Evolutionary conservation across 2,113 vertebrate species (phyloP).

Genomic region (Bubo blakistoni): DNA sequence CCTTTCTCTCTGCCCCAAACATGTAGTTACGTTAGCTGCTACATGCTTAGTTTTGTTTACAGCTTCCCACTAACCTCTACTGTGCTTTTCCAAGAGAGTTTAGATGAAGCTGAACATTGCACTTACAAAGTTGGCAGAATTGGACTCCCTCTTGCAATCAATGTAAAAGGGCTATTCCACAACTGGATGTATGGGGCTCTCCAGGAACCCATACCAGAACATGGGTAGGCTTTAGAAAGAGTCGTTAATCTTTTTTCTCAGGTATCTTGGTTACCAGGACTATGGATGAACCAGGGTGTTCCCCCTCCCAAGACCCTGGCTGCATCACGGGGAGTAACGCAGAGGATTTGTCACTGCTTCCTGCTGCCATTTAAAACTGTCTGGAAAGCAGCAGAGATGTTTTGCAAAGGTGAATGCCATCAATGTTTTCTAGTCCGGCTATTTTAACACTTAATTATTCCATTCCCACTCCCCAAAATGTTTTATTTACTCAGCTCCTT

Average conservation of each 20-base stretch:
- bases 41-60: not conserved
- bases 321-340: not conserved
- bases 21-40: rapidly evolving
- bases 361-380: not conserved
- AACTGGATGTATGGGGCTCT: not conserved
- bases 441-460: not conserved
- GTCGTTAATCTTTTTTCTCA: not conserved
- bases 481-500: not conserved
- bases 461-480: not conserved
- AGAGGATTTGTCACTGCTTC: not conserved
- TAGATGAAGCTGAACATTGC: not conserved
- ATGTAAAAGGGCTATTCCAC: not conserved
- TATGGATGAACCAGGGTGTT: rapidly evolving
- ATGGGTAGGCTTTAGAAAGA: not conserved
- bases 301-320: not conserved
- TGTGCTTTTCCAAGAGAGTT: not conserved
- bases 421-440: not conserved
- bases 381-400: not conserved
- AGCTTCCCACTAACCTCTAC: not conserved
- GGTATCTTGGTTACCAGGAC: not conserved
- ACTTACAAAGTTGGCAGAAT: not conserved
- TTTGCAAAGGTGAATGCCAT: not conserved
- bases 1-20: not conserved
- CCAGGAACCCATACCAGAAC: not conserved
- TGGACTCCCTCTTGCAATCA: not conserved